phyloP scores from a whole-genome alignment of 2,888 invertebrate species.

The Heteromyza rotundicornis region DNA sequence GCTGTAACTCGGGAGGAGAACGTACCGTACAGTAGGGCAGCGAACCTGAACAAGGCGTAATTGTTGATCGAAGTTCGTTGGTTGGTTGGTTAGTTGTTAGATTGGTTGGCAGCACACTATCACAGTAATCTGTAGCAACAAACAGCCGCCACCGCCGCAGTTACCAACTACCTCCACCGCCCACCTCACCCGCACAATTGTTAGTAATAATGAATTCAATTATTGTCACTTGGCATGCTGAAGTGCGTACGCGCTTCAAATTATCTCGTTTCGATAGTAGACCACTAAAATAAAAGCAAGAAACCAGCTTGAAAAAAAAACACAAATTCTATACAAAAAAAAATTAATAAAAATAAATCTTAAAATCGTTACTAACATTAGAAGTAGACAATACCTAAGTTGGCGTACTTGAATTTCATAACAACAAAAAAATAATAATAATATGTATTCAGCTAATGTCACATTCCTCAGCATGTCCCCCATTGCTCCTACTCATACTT shows the following conservation, averaged over 20 bases:
- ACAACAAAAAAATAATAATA: too few relatives aligned
- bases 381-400: neutral
- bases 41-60: neutral
- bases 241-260: neutral
- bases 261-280: neutral
- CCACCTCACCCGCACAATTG: too few relatives aligned
- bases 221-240: constrained; percentile 47
- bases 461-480: too few relatives aligned
- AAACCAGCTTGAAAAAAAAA: neutral
- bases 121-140: neutral
- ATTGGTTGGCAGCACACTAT: neutral
- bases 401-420: too few relatives aligned
- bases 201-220: constrained; percentile 50
- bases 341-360: too few relatives aligned
- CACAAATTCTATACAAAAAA: too few relatives aligned
- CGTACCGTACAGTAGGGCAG: too few relatives aligned
- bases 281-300: neutral
- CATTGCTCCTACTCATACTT: too few relatives aligned
- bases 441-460: too few relatives aligned
- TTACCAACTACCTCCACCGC: too few relatives aligned
- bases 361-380: neutral
- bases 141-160: neutral
- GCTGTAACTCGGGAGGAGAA: too few relatives aligned
- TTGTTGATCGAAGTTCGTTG: neutral
- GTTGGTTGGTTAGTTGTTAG: neutral